Conservation (phyloP, 2,888 invertebrate species). For the Glaucopsyche alexis region DNA sequence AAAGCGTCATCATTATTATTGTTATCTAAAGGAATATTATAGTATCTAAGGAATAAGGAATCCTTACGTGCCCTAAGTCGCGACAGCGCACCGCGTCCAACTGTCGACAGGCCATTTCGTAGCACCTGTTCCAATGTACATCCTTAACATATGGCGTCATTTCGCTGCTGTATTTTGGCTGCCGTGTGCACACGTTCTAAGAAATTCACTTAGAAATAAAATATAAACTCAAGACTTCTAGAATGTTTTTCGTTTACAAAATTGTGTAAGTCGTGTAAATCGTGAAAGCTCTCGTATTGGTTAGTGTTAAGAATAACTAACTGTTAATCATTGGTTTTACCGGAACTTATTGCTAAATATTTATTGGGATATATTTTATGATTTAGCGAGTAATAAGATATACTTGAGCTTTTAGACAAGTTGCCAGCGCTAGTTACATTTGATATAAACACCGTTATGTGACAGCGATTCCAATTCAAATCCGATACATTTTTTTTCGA, state of each 20-base stretch:
- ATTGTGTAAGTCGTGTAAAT: background rate
- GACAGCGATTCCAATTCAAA: no score
- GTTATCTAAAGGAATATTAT: constrained; percentile 33
- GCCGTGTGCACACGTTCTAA: background rate
- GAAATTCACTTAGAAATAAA: background rate
- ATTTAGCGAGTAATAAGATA: background rate
- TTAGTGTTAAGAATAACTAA: no score
- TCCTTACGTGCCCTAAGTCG: constrained; percentile 52
- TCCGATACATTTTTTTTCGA: no score
- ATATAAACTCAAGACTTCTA: background rate
- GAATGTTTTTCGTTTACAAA: background rate
- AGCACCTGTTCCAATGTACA: constrained; percentile 59
- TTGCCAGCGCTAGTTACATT: no score
- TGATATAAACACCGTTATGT: no score
- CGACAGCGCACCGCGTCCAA: constrained; percentile 52
- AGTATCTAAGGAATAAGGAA: constrained; percentile 46
- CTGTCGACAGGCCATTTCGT: constrained; percentile 45
- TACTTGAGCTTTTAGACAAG: no score
- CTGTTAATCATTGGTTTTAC: background rate
- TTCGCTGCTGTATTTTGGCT: constrained; percentile 47
- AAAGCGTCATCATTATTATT: no score
- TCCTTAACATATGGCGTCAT: constrained; percentile 70
- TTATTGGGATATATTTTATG: background rate
- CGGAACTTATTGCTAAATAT: background rate
- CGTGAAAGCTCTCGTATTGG: background rate